Percentiles rank a stretch among this genome's conserved stretches.
Conservation (phyloP, 2,797 vertebrate genomes). For the Antrozous pallidus region DNA sequence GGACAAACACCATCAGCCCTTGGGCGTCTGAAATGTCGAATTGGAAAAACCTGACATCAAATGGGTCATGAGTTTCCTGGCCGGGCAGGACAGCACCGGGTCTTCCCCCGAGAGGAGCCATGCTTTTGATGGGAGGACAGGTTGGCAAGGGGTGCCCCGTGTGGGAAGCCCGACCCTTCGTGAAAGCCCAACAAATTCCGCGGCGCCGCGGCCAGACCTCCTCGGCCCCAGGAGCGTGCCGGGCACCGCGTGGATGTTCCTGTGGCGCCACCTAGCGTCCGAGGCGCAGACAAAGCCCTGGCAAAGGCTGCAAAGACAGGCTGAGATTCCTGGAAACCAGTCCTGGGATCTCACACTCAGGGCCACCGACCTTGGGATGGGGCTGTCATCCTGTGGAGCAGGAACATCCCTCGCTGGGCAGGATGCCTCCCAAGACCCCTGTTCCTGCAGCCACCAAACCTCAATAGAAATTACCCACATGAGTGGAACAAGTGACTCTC, state of each 20-base stretch:
- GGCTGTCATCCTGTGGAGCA: not conserved
- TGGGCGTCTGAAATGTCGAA: not conserved
- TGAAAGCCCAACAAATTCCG: not conserved
- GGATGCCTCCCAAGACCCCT: not conserved
- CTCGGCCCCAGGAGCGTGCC: not conserved
- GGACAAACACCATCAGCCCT: not conserved
- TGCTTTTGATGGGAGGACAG: not conserved
- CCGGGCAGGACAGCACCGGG: not conserved
- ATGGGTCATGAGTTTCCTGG: not conserved
- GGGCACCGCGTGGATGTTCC: slow-evolving; percentile 52
- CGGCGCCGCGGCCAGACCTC: not conserved
- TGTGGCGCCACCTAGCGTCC: slow-evolving; percentile 80
- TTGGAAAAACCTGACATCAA: not conserved
- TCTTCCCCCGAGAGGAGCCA: not conserved
- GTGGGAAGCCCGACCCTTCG: not conserved
- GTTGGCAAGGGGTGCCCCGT: not conserved
- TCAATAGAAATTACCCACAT: slow-evolving; percentile 45
- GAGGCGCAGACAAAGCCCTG: slow-evolving; percentile 1
- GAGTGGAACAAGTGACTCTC: slow-evolving; percentile 40
- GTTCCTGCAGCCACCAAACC: not conserved
- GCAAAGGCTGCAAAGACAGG: not conserved
- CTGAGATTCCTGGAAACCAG: not conserved
- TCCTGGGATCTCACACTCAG: not conserved
- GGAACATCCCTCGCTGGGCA: not conserved
- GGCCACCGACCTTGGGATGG: not conserved